Evolutionary conservation across 2,888 invertebrate genomes (phyloP).

Genomic region (Ypsolopha sequella): DNA sequence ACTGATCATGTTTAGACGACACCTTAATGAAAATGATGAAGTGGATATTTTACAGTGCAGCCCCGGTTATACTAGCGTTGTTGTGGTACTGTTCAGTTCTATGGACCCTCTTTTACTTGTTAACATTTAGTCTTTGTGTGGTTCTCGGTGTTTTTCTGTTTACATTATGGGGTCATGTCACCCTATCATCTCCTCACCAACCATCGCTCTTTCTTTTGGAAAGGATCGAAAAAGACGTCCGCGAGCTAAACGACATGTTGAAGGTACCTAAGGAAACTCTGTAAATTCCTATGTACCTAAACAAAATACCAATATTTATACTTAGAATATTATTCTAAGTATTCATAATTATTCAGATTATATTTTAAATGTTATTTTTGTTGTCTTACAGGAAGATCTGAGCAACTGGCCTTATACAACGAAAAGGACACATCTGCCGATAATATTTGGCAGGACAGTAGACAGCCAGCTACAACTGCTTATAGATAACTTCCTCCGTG

Average conservation of each 20-base stretch:
- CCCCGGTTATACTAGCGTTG: constrained; percentile 33
- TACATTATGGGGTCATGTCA: constrained; percentile 73
- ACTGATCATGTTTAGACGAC: constrained; percentile 4
- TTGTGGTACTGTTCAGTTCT: constrained; percentile 43
- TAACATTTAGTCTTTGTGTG: constrained; percentile 33
- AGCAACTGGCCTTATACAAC: constrained; percentile 42
- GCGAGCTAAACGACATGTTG: constrained; percentile 71
- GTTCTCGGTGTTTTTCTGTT: constrained; percentile 37
- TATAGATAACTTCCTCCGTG: constrained; percentile 82
- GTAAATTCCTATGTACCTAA: neutral
- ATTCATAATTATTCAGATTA: neutral
- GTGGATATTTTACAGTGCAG: constrained; percentile 31
- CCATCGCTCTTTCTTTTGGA: constrained; percentile 70
- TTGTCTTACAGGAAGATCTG: constrained; percentile 43
- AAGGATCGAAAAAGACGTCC: constrained; percentile 72
- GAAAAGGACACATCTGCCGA: constrained; percentile 74
- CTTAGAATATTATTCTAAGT: neutral
- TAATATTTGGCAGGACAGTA: constrained; percentile 86
- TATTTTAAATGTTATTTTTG: neutral
- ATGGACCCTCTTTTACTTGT: constrained; percentile 39
- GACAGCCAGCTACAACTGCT: constrained; percentile 87
- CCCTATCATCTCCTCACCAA: constrained; percentile 75
- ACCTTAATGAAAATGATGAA: constrained; percentile 30
- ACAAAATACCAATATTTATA: neutral
- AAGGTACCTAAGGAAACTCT: constrained; percentile 51